Conservation (phyloP, 2,888 invertebrate species). For the Tenthredo mesomela region DNA sequence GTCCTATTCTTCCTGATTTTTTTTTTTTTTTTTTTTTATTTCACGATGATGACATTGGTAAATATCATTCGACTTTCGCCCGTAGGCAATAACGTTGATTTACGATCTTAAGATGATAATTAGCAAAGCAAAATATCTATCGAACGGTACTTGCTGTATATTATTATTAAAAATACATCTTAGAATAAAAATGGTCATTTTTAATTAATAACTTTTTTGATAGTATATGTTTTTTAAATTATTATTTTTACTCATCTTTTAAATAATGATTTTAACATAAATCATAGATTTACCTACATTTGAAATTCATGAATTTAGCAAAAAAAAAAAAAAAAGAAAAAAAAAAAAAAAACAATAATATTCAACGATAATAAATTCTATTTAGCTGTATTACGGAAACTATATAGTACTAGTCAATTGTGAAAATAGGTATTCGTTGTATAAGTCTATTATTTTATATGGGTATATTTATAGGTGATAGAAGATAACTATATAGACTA, state of each 20-base stretch:
- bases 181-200: background rate
- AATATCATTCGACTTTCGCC: conserved; percentile 1
- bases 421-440: background rate
- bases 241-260: background rate
- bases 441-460: background rate
- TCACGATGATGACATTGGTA: background rate
- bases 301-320: background rate
- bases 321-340: too few relatives aligned
- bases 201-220: background rate
- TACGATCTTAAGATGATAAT: background rate
- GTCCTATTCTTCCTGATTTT: background rate
- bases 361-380: background rate
- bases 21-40: conserved; percentile 47
- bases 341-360: background rate
- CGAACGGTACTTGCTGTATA: background rate
- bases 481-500: too few relatives aligned
- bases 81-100: background rate
- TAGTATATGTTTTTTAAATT: background rate
- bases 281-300: background rate
- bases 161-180: background rate
- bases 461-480: too few relatives aligned
- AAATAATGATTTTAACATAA: background rate
- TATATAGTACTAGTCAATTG: background rate
- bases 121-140: conserved; percentile 14
- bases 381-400: background rate